Percentiles rank a stretch among this genome's conserved stretches.
Evolutionary conservation across 2,797 vertebrate species (phyloP).

Genomic region (Artibeus jamaicensis): DNA sequence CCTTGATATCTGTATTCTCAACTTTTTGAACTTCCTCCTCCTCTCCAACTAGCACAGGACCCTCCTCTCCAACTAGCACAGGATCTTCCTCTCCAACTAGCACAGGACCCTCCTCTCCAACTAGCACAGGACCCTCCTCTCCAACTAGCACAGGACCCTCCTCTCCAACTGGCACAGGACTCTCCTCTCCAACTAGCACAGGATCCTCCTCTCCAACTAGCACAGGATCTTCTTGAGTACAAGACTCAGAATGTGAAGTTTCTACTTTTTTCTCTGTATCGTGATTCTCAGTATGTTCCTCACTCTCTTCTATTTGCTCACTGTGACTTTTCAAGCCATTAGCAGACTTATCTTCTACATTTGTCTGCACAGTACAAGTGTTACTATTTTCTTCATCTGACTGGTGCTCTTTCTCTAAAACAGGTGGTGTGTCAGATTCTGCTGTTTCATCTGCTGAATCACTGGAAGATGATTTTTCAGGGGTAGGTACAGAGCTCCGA

Average conservation of each 20-base stretch:
- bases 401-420: conserved; percentile 70
- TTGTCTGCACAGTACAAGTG: conserved; percentile 36
- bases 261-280: conserved; percentile 49
- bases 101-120: conserved; percentile 28
- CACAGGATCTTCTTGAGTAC: background rate
- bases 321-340: conserved; percentile 74
- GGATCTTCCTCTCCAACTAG: no score
- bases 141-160: background rate
- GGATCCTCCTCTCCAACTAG: conserved; percentile 11
- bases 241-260: conserved; percentile 40
- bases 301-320: conserved; percentile 52
- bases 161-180: conserved; percentile 33
- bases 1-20: conserved; percentile 13
- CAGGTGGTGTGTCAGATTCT: conserved; percentile 68
- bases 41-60: conserved; percentile 34
- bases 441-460: conserved; percentile 75
- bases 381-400: conserved; percentile 69
- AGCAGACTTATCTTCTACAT: conserved; percentile 71
- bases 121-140: background rate
- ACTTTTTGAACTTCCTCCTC: conserved; percentile 46
- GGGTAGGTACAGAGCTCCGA: conserved; percentile 74
- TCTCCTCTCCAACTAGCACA: background rate
- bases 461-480: conserved; percentile 70
- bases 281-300: conserved; percentile 26
- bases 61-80: background rate